These are phyloP conservation scores for Nomada fucata DNA, from an alignment of 2,888 invertebrate genomes.

Conservation along the genomic window DNA sequence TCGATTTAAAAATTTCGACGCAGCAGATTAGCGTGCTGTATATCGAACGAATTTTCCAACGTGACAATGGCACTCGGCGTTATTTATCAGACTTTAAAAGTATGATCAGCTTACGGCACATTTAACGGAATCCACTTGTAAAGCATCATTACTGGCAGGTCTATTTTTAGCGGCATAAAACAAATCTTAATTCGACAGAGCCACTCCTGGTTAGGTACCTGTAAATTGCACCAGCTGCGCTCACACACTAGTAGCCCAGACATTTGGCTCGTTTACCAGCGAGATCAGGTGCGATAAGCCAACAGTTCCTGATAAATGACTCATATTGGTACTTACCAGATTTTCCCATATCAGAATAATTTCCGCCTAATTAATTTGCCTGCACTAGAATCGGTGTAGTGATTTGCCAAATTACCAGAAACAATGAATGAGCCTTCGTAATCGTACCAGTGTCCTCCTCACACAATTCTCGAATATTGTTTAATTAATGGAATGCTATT, in stretches of 20 bases:
- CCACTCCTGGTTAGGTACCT: conserved; percentile 52
- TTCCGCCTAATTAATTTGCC: conserved; percentile 54
- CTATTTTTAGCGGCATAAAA: conserved; percentile 33
- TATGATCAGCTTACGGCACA: conserved; percentile 7
- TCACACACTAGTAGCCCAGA: conserved; percentile 45
- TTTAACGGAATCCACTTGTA: conserved; percentile 29
- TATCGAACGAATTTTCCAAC: neutral
- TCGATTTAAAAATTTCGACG: conserved; percentile 25
- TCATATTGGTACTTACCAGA: conserved; percentile 62
- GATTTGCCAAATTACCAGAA: conserved; percentile 43
- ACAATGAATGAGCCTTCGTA: conserved; percentile 4
- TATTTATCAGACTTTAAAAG: conserved; percentile 40
- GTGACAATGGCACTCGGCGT: conserved; percentile 2
- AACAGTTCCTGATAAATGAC: conserved; percentile 66
- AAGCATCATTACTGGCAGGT: conserved; percentile 27
- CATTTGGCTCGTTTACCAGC: conserved; percentile 62
- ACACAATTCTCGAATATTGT: neutral
- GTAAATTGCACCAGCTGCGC: conserved; percentile 65
- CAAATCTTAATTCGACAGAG: conserved; percentile 49
- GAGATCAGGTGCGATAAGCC: conserved; percentile 73
- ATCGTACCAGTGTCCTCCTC: neutral
- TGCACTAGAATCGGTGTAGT: conserved; percentile 10
- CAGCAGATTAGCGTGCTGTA: neutral
- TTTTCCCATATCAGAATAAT: conserved; percentile 66
- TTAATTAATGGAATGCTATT: neutral